Evolutionary conservation across 1,140 invertebrate genomes (phyloP).

Genomic region (Homarus americanus): DNA sequence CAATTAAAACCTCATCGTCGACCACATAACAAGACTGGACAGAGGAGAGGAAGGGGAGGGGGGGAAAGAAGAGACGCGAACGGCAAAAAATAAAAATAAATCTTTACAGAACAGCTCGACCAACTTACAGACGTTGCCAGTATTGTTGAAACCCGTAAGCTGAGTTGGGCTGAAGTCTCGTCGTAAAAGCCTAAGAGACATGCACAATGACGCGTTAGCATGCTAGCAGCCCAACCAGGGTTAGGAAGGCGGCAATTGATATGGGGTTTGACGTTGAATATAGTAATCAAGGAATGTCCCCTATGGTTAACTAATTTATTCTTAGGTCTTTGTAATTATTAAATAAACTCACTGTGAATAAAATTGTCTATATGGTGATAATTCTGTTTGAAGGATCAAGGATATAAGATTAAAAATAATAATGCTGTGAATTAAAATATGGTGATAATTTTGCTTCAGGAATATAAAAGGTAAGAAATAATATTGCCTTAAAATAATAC

Average conservation of each 20-base stretch:
- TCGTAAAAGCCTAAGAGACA: conserved; percentile 70
- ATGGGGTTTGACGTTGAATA: conserved; percentile 16
- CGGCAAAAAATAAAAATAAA: too few species aligned
- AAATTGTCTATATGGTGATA: too few species aligned
- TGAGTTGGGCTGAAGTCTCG: conserved; percentile 75
- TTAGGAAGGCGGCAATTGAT: conserved; percentile 6
- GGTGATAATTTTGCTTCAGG: too few species aligned
- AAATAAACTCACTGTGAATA: too few species aligned
- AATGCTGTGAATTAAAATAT: too few species aligned
- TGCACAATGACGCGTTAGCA: conserved; percentile 67
- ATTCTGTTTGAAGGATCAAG: too few species aligned
- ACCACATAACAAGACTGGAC: background rate
- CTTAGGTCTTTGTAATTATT: too few species aligned
- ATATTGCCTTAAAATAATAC: too few species aligned
- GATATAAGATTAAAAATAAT: too few species aligned
- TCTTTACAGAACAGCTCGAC: conserved; percentile 23
- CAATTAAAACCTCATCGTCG: too few species aligned
- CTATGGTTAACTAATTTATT: conserved; percentile 24
- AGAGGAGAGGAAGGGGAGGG: conserved; percentile 2
- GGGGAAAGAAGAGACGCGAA: background rate
- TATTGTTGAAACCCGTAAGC: conserved; percentile 92
- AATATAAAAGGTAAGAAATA: too few species aligned
- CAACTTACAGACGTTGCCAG: conserved; percentile 87
- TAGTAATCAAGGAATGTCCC: conserved; percentile 19
- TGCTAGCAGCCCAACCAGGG: conserved; percentile 49